Conservation (phyloP, 2,797 vertebrate species). For the Coendou prehensilis region DNA sequence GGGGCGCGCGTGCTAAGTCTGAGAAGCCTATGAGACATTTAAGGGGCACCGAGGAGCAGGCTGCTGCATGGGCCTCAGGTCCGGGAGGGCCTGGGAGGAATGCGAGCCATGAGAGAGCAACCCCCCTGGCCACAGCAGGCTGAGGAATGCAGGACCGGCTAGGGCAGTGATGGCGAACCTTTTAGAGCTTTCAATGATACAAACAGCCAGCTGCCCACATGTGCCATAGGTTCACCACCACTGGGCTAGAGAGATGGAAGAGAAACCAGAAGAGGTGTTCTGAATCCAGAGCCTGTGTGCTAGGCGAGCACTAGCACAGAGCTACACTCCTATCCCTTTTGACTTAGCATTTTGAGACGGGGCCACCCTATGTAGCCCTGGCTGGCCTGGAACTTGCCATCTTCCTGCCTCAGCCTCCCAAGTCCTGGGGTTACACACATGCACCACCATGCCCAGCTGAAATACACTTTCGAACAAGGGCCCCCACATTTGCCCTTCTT, state of each 20-base stretch:
- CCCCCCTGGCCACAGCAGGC: background rate
- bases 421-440: background rate
- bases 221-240: background rate
- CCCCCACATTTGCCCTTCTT: background rate
- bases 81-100: background rate
- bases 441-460: background rate
- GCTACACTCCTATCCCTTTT: background rate
- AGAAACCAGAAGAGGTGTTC: background rate
- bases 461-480: constrained; percentile 14
- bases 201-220: too few species aligned
- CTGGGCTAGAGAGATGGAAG: background rate
- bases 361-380: background rate
- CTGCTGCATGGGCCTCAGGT: background rate
- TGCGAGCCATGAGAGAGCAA: background rate
- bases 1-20: background rate
- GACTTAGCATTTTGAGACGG: background rate
- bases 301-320: background rate
- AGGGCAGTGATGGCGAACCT: too few species aligned
- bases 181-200: too few species aligned
- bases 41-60: background rate
- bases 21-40: background rate
- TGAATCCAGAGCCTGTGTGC: background rate
- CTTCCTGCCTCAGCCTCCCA: background rate
- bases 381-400: background rate
- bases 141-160: too few species aligned